Conservation (phyloP, 2,113 vertebrate genomes). For the Halcyon malimbica region DNA sequence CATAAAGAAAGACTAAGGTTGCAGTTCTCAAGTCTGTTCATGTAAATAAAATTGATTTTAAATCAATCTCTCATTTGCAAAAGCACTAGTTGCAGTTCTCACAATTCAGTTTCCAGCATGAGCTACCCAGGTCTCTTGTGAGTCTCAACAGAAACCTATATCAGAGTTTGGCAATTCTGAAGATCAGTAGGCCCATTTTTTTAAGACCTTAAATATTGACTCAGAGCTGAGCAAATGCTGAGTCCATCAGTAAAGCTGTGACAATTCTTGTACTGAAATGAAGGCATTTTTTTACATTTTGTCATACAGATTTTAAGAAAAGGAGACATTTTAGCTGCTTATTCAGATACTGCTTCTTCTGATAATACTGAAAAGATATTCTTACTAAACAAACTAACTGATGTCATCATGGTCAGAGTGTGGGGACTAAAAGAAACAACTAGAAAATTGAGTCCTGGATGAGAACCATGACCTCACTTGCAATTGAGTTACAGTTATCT, state of each 20-base stretch:
- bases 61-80: background rate
- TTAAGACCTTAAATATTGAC: conserved; percentile 20
- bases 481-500: background rate
- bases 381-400: background rate
- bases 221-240: background rate
- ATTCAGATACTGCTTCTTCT: background rate
- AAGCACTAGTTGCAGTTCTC: background rate
- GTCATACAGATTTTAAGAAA: background rate
- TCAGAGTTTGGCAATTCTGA: background rate
- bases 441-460: background rate
- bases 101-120: background rate
- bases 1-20: background rate
- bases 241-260: background rate
- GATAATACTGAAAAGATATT: background rate
- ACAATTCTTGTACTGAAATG: background rate
- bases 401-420: background rate
- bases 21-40: background rate
- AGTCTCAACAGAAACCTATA: background rate
- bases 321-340: background rate
- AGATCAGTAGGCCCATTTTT: background rate
- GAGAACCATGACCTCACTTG: background rate
- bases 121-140: background rate
- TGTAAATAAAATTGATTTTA: background rate
- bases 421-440: background rate
- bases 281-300: background rate